Conservation (phyloP, 2,113 vertebrate genomes). For the Petroica traversi region DNA sequence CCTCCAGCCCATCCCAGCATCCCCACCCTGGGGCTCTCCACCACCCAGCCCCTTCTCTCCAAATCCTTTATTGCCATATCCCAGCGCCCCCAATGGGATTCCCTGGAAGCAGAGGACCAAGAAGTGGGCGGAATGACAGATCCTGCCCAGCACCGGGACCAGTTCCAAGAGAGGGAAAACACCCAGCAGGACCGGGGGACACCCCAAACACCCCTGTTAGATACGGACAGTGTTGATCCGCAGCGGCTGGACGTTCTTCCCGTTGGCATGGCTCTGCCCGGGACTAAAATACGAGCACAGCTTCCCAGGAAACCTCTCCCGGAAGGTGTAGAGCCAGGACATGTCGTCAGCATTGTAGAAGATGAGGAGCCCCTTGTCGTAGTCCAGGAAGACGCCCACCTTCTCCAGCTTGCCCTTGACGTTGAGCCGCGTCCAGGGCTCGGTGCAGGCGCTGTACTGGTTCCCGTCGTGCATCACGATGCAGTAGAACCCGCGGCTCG, state of each 20-base stretch:
- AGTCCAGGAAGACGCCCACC: constrained; percentile 97
- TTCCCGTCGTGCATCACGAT: constrained; percentile 99
- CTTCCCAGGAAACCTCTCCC: constrained; percentile 89
- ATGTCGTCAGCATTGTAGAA: constrained; percentile 98
- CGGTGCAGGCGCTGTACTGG: constrained; percentile 98
- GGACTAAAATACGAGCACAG: constrained; percentile 96
- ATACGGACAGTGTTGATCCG: constrained; percentile 96
- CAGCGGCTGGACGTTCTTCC: constrained; percentile 95
- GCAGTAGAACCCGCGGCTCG: constrained; percentile 94
- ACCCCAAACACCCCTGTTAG: constrained; percentile 18
- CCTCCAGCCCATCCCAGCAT: background rate
- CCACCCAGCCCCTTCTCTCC: constrained; percentile 30
- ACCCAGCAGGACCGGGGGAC: fast-evolving
- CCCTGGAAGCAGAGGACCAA: background rate
- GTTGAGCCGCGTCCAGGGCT: constrained; percentile 97
- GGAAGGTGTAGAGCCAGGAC: constrained; percentile 98
- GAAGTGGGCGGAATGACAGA: background rate
- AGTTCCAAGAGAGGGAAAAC: background rate
- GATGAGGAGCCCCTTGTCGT: constrained; percentile 92
- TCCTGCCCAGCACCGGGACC: background rate
- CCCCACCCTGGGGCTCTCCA: background rate
- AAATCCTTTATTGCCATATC: constrained; percentile 42
- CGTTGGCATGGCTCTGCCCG: constrained; percentile 95
- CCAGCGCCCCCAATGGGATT: background rate
- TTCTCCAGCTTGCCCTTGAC: constrained; percentile 96